These are phyloP conservation scores for Heliconius hermathena DNA, from an alignment of 1,140 invertebrate species.

Conservation along the genomic window DNA sequence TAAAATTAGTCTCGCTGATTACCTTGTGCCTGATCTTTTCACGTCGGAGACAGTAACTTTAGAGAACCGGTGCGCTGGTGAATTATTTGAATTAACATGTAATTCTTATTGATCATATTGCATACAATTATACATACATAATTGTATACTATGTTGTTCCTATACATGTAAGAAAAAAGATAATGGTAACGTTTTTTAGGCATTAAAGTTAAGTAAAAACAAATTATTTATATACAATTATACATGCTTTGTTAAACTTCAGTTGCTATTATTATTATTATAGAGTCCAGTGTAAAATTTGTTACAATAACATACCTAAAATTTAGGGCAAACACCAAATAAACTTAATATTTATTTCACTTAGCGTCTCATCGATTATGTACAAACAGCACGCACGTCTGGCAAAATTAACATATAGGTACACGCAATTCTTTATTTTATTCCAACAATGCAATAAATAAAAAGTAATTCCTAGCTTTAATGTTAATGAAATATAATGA, in stretches of 20 bases:
- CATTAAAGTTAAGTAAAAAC: too few species aligned
- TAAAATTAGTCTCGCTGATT: too few species aligned
- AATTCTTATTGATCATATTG: too few species aligned
- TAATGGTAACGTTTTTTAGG: too few species aligned
- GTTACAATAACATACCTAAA: conserved; percentile 25
- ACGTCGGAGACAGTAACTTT: too few species aligned
- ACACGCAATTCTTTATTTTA: conserved; percentile 18
- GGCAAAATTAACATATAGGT: conserved; percentile 8
- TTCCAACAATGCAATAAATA: background rate
- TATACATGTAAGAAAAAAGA: too few species aligned
- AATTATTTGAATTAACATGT: too few species aligned
- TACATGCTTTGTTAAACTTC: background rate
- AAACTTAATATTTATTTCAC: conserved; percentile 35
- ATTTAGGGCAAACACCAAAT: conserved; percentile 32
- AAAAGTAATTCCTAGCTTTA: background rate
- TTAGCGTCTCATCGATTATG: conserved; percentile 34
- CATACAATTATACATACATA: too few species aligned
- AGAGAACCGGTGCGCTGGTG: too few species aligned
- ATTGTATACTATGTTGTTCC: too few species aligned
- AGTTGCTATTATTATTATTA: background rate
- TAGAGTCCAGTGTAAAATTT: background rate
- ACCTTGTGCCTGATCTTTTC: too few species aligned
- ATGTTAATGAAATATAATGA: background rate
- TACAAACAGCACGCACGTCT: conserved; percentile 28
- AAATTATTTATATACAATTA: background rate